phyloP scores from a whole-genome alignment of 2,113 vertebrate genomes.

The Pogona vitticeps region DNA sequence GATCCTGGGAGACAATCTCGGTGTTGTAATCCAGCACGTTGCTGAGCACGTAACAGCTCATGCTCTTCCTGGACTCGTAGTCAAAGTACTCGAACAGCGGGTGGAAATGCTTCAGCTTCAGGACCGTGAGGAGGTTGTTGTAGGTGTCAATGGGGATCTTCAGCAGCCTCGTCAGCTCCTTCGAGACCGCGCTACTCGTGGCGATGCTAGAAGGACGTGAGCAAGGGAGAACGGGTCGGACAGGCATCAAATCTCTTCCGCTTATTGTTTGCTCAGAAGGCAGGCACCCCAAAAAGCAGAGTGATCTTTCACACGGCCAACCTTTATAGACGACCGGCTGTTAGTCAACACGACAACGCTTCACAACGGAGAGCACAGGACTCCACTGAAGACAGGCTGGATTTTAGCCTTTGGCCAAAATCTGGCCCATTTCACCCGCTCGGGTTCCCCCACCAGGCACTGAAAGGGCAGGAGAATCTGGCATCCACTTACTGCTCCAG shows the following conservation, averaged over 20 bases:
- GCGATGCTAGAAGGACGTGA: conserved; percentile 84
- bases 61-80: conserved; percentile 96
- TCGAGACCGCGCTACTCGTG: conserved; percentile 98
- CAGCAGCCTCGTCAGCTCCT: conserved; percentile 94
- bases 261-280: not conserved
- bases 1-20: conserved; percentile 92
- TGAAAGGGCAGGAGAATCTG: not conserved
- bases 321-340: not conserved
- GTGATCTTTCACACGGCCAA: not conserved
- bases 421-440: too few species aligned
- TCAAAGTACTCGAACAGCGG: conserved; percentile 98
- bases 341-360: too few species aligned
- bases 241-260: not conserved
- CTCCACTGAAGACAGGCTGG: too few species aligned
- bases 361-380: too few species aligned
- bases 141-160: conserved; percentile 98
- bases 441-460: not conserved
- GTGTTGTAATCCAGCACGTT: conserved; percentile 97
- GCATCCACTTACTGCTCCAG: conserved; percentile 90
- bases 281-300: not conserved
- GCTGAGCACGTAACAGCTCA: conserved; percentile 97
- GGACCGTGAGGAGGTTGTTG: conserved; percentile 93
- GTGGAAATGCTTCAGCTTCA: conserved; percentile 96
- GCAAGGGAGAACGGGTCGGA: conserved; percentile 23
- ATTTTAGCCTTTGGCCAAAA: not conserved